phyloP scores from a whole-genome alignment of 2,113 vertebrate species.

The Bolborhynchus lineola region DNA sequence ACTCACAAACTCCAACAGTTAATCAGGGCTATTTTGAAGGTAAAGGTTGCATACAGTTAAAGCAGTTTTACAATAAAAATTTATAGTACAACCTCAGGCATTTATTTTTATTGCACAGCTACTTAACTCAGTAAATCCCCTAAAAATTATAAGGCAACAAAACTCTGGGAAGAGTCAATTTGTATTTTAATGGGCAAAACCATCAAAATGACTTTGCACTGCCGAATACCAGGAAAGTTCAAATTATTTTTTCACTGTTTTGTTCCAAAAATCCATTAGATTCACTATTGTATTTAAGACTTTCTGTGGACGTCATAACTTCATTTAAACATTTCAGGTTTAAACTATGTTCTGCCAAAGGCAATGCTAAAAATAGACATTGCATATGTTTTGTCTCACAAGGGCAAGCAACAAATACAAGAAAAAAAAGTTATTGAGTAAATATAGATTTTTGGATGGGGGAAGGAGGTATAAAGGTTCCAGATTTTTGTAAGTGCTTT shows the following conservation, averaged over 20 bases:
- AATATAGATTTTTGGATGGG: slow-evolving; percentile 48
- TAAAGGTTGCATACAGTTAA: not conserved
- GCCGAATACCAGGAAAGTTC: not conserved
- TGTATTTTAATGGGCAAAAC: not conserved
- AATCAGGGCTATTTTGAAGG: not conserved
- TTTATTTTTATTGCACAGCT: slow-evolving; percentile 13
- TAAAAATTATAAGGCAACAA: not conserved
- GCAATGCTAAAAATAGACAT: not conserved
- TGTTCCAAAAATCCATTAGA: not conserved
- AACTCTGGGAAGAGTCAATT: not conserved
- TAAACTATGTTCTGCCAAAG: not conserved
- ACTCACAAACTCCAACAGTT: not conserved
- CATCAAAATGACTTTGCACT: not conserved
- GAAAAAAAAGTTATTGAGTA: slow-evolving; percentile 40
- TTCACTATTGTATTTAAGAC: not conserved
- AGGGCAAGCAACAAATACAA: not conserved
- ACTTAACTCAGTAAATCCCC: not conserved
- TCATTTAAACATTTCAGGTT: not conserved
- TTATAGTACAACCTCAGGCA: not conserved
- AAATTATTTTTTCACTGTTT: not conserved
- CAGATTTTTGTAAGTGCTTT: slow-evolving; percentile 29
- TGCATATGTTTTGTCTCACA: not conserved
- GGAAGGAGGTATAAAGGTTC: not conserved
- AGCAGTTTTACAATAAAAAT: not conserved
- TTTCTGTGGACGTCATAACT: not conserved